phyloP scores from a whole-genome alignment of 1,140 invertebrate species.

The Brachionus rotundiformis region DNA sequence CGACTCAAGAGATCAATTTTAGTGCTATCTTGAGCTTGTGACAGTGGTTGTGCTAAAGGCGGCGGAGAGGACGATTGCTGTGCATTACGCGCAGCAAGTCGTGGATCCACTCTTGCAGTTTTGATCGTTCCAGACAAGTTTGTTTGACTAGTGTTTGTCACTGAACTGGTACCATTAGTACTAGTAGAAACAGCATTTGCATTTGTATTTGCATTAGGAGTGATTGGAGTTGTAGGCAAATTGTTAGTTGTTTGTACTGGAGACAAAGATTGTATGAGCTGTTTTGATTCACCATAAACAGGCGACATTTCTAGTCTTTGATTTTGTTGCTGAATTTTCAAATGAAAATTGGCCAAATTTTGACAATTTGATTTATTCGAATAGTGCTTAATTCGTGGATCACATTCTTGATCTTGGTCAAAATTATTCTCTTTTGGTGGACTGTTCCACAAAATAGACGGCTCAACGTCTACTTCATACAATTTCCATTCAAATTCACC shows the following conservation, averaged over 20 bases:
- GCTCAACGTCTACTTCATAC: constrained; percentile 13
- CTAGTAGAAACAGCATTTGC: too few species aligned
- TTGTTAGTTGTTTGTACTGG: neutral
- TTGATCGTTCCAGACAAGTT: neutral
- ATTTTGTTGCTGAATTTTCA: constrained; percentile 41
- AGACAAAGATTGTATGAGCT: neutral
- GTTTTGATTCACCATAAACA: constrained; percentile 6
- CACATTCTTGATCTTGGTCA: constrained; percentile 18
- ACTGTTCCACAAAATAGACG: constrained; percentile 22
- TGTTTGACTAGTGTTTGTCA: neutral
- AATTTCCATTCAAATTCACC: constrained; percentile 27
- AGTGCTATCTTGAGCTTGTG: neutral
- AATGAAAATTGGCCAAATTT: constrained; percentile 34
- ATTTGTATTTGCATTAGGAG: too few species aligned
- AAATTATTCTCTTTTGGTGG: constrained; percentile 4
- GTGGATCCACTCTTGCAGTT: neutral
- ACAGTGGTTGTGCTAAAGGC: neutral
- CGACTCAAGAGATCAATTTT: neutral
- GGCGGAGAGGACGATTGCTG: neutral
- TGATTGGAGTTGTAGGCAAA: neutral
- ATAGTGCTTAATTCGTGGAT: constrained; percentile 38
- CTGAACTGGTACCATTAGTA: neutral
- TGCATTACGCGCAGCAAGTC: neutral
- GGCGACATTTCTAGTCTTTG: constrained; percentile 11
- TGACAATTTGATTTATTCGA: constrained; percentile 44